Evolutionary conservation across 2,888 invertebrate genomes (phyloP).

Genomic region (Vanessa cardui): DNA sequence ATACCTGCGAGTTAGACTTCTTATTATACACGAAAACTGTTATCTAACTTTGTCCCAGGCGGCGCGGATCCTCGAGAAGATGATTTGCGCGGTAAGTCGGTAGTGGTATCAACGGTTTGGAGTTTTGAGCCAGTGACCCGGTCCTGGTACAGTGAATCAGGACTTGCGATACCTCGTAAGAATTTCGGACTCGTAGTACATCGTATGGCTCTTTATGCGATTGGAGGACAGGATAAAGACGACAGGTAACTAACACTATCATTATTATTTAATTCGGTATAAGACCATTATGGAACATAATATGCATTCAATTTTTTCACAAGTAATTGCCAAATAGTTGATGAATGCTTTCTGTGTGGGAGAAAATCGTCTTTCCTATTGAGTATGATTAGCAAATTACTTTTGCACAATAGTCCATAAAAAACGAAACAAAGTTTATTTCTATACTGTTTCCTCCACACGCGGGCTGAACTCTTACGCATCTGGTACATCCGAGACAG

Average conservation of each 20-base stretch:
- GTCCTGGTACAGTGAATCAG: constrained; percentile 85
- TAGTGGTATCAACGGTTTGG: constrained; percentile 85
- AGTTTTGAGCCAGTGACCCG: constrained; percentile 85
- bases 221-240: constrained; percentile 87
- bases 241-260: constrained; percentile 64
- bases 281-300: background rate
- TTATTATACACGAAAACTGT: background rate
- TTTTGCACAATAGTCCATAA: no score
- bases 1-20: no score
- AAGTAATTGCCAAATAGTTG: no score
- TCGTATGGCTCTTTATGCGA: constrained; percentile 86
- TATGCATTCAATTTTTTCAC: no score
- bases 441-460: no score
- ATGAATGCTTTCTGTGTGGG: no score
- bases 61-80: constrained; percentile 86
- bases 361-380: no score
- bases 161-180: constrained; percentile 83
- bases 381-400: no score
- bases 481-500: no score
- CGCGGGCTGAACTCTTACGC: no score
- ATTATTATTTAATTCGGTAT: background rate
- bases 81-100: constrained; percentile 79
- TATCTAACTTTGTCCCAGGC: constrained; percentile 62
- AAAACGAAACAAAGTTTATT: no score
- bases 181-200: constrained; percentile 87